A percentile compares a stretch with the other conserved stretches of the same genome.
phyloP scores from a whole-genome alignment of 2,797 vertebrate genomes.

The Aulostomus chinensis region DNA sequence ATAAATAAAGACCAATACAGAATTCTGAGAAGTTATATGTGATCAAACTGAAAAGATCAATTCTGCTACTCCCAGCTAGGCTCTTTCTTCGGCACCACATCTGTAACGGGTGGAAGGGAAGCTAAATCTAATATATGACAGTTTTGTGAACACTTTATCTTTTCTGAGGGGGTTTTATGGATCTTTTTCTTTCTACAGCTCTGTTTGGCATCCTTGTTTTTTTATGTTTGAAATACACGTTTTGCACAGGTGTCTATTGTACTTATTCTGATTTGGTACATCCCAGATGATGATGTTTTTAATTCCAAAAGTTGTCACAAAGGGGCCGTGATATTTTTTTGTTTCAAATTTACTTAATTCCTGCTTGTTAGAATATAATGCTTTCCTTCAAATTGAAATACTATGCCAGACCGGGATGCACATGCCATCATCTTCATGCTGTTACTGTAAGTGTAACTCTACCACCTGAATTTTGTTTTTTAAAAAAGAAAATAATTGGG shows the following conservation, averaged over 20 bases:
- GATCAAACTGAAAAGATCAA: constrained; percentile 24
- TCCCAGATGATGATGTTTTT: constrained; percentile 19
- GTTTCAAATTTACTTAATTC: constrained; percentile 38
- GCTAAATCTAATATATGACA: constrained; percentile 66
- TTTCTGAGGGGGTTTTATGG: constrained; percentile 9
- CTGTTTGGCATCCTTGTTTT: constrained; percentile 21
- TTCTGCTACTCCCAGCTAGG: constrained; percentile 20
- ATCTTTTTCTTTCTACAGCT: constrained; percentile 21
- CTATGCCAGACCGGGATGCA: constrained; percentile 33
- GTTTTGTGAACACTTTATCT: constrained; percentile 44
- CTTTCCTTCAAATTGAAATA: constrained; percentile 3
- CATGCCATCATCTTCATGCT: constrained; percentile 18
- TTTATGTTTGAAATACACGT: constrained; percentile 38
- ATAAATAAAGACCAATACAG: constrained; percentile 31
- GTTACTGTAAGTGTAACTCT: constrained; percentile 26
- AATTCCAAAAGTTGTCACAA: constrained; percentile 15
- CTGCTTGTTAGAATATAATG: neutral
- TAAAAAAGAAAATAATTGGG: constrained; percentile 13
- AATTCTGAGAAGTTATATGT: constrained; percentile 35
- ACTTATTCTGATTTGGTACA: constrained; percentile 16
- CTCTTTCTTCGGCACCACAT: constrained; percentile 33
- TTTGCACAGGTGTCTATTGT: constrained; percentile 45
- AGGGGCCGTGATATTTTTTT: constrained; percentile 14
- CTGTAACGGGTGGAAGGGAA: constrained; percentile 36
- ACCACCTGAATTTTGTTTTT: constrained; percentile 29